phyloP scores from a whole-genome alignment of 2,888 invertebrate genomes.

The Sinotaia quadrata region DNA sequence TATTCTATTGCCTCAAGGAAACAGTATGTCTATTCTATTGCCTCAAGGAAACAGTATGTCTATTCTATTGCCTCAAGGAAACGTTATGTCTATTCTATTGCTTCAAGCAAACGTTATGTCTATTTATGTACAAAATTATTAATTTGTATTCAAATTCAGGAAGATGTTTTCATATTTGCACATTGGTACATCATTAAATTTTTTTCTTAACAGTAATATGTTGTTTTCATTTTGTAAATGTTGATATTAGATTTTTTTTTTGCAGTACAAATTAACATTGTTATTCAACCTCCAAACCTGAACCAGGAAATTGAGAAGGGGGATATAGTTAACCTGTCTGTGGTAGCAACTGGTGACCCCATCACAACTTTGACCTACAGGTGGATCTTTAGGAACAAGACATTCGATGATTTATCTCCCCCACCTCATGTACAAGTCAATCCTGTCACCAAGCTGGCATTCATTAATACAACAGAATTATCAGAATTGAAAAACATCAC shows the following conservation, averaged over 20 bases:
- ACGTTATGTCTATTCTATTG: too few species aligned
- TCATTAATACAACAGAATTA: conserved; percentile 34
- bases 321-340: conserved; percentile 36
- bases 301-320: conserved; percentile 28
- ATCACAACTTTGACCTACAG: conserved; percentile 22
- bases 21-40: too few species aligned
- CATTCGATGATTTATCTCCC: neutral
- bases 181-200: too few species aligned
- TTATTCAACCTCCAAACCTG: neutral
- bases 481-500: conserved; percentile 30
- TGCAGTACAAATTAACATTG: conserved; percentile 33
- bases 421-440: conserved; percentile 28
- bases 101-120: too few species aligned
- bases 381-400: conserved; percentile 36
- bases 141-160: too few species aligned
- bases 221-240: too few species aligned
- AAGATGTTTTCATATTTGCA: too few species aligned
- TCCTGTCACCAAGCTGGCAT: conserved; percentile 10
- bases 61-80: too few species aligned
- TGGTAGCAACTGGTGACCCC: conserved; percentile 30
- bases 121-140: too few species aligned
- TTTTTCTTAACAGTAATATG: too few species aligned
- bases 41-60: too few species aligned
- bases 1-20: too few species aligned
- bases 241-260: neutral